Base-by-base conservation (phyloP, 2,797 vertebrate genomes). In the Aulostomus chinensis region DNA sequence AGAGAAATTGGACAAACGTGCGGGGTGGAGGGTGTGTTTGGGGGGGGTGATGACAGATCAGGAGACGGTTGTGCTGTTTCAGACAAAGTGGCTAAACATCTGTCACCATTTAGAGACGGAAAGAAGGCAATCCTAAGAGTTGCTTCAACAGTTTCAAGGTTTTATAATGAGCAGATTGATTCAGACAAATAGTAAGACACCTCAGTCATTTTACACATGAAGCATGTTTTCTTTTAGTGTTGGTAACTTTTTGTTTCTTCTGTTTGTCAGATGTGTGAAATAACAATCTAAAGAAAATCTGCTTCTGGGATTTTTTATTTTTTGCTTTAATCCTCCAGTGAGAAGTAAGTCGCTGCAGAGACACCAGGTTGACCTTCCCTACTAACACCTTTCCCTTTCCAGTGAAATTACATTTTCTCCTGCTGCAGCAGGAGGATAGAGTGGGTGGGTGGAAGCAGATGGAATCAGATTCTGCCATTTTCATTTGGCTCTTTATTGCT, bases 401-500 rank as follows among this genome's bases (percentile, higher is more conserved):
- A 14, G 33, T 32, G 58, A 57, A 75, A 83, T 80, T 52, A 1
- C 39, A 80, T 80, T 69, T 78, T 25, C 58, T 48, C 43, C 40
- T 48, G 26, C 68, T 48, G 28, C 48, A 51, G 22, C 17, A 68
- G 57, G 14, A 12, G n/a, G 17, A 10, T 10, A 21, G 31, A 9
- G 35, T 46, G 12, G 63, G 71, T 54, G 48, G 48, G 64, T 70
- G 40, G 37, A 50, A 65, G 35, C 71, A n/a, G n/a, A n/a, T n/a
- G n/a, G n/a, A n/a, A n/a, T n/a, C n/a, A n/a, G n/a, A n/a, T n/a
- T n/a, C n/a, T n/a, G n/a, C n/a, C 75, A 65, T 85, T 84, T 86
- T 88, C 72, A 78, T 70, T 79, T 61, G 56, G 50, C 32, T 29
- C 61, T 76, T 89, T 81, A 88, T 86, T 85, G 79, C 64, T 81